A percentile compares a stretch with the other conserved stretches of the same genome.
Conservation (phyloP, 2,888 invertebrate genomes). For the Cryptophagus acutangulus region DNA sequence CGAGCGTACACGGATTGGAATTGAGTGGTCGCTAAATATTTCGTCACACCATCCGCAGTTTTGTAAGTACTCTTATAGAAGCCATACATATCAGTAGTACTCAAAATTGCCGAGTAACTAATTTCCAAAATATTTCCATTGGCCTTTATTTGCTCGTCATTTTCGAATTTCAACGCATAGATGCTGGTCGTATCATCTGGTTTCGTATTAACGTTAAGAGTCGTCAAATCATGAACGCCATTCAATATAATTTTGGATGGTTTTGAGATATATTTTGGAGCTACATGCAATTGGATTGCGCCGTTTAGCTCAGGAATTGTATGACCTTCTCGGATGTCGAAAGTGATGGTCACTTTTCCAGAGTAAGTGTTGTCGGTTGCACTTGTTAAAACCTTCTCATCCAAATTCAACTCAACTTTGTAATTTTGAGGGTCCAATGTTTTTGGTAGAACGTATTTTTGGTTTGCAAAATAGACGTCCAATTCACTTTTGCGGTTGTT, state of each 20-base stretch:
- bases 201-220: neutral
- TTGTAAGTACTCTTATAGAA: slow-evolving; percentile 47
- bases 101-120: slow-evolving; percentile 9
- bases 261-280: slow-evolving; percentile 2
- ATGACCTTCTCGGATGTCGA: slow-evolving; percentile 13
- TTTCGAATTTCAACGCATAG: no score
- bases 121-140: neutral
- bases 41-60: slow-evolving; percentile 28
- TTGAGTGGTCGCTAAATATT: slow-evolving; percentile 62
- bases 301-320: no score
- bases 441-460: slow-evolving; percentile 52
- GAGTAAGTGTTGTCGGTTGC: slow-evolving; percentile 14
- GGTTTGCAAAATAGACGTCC: neutral
- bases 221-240: no score
- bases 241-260: slow-evolving; percentile 1
- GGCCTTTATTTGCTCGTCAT: neutral
- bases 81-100: slow-evolving; percentile 45
- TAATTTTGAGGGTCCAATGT: slow-evolving; percentile 53
- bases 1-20: slow-evolving; percentile 64
- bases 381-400: slow-evolving; percentile 16
- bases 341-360: slow-evolving; percentile 17
- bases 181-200: neutral
- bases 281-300: neutral
- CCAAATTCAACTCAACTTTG: slow-evolving; percentile 46
- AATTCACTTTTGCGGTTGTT: neutral